phyloP scores from a whole-genome alignment of 2,113 vertebrate genomes.

The Rostratula benghalensis region DNA sequence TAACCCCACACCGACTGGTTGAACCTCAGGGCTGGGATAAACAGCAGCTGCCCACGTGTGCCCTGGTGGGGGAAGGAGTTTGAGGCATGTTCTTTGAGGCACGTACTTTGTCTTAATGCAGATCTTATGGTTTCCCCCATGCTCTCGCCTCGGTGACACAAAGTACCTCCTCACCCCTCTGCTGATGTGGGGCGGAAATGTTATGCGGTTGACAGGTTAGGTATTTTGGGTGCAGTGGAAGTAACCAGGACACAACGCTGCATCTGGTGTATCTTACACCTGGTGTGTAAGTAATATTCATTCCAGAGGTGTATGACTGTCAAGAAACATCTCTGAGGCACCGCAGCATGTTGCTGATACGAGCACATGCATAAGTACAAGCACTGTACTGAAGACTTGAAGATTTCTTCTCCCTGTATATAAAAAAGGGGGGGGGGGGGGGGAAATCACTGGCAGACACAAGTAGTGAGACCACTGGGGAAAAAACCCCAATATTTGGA shows the following conservation, averaged over 20 bases:
- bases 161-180: background rate
- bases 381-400: background rate
- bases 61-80: rapidly evolving
- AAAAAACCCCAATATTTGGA: background rate
- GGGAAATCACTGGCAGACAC: background rate
- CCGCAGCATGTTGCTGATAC: rapidly evolving
- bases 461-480: background rate
- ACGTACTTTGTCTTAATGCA: rapidly evolving
- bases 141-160: background rate
- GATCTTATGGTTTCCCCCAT: background rate
- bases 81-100: rapidly evolving
- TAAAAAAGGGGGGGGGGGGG: too few species aligned
- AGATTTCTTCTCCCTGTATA: background rate
- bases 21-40: background rate
- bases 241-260: background rate
- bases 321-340: background rate
- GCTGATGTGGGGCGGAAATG: rapidly evolving
- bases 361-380: rapidly evolving
- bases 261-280: too few species aligned
- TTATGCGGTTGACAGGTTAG: background rate
- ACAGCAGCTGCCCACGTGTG: rapidly evolving
- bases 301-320: rapidly evolving
- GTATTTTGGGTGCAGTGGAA: background rate
- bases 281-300: background rate
- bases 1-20: rapidly evolving